A percentile compares a stretch with the other conserved stretches of the same genome.
phyloP scores from a whole-genome alignment of 2,797 vertebrate species.

The Clarias platycephalus region DNA sequence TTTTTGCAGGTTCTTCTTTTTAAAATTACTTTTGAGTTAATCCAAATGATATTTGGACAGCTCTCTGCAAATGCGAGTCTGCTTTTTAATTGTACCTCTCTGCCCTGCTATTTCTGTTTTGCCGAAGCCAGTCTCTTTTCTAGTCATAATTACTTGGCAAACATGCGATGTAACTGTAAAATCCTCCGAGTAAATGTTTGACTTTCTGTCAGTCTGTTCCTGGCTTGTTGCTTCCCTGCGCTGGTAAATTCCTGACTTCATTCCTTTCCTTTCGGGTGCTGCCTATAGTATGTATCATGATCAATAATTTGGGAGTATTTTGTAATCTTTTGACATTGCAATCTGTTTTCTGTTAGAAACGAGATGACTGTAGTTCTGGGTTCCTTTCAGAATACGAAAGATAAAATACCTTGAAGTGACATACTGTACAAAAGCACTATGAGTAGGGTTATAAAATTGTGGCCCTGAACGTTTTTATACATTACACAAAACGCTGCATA shows the following conservation, averaged over 20 bases:
- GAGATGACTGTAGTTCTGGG: conserved; percentile 24
- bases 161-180: conserved; percentile 24
- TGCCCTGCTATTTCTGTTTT: conserved; percentile 24
- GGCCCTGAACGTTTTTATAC: conserved; percentile 20
- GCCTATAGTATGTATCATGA: conserved; percentile 36
- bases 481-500: background rate
- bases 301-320: conserved; percentile 42
- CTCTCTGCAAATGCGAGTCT: conserved; percentile 24
- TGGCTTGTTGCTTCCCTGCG: conserved; percentile 12
- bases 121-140: conserved; percentile 12
- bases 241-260: conserved; percentile 23
- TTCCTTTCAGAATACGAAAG: conserved; percentile 1
- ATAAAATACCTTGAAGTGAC: background rate
- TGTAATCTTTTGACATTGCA: conserved; percentile 41
- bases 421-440: background rate
- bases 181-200: conserved; percentile 36
- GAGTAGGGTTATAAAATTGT: conserved; percentile 15
- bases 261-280: conserved; percentile 20
- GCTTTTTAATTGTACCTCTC: conserved; percentile 27
- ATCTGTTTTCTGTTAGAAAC: conserved; percentile 46
- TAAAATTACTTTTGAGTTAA: conserved; percentile 33
- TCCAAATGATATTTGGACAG: conserved; percentile 32
- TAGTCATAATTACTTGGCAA: conserved; percentile 38
- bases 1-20: background rate
- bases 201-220: conserved; percentile 40